These are phyloP conservation scores for Herpetotheres cachinnans DNA, from an alignment of 2,113 vertebrate species.

Conservation along the genomic window DNA sequence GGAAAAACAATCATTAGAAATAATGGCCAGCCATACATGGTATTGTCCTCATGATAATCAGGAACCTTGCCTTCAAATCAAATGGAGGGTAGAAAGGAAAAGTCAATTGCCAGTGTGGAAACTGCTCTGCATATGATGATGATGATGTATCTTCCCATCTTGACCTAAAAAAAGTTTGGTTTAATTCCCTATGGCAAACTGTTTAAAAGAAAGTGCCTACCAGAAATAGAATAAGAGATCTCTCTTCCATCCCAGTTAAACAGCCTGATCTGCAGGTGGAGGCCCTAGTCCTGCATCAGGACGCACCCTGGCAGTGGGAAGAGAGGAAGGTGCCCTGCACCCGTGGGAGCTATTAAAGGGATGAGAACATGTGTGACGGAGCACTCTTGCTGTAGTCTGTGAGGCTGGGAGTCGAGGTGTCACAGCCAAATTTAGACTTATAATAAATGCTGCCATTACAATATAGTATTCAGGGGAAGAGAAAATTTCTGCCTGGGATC, in stretches of 20 bases:
- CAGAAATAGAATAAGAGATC: neutral
- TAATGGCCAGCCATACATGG: neutral
- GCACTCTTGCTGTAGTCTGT: neutral
- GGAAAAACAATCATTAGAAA: slow-evolving; percentile 7
- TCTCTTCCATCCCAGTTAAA: neutral
- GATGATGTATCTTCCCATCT: neutral
- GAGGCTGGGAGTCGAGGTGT: neutral
- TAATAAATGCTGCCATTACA: neutral
- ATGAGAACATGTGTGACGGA: neutral
- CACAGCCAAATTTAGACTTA: neutral
- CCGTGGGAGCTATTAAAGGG: rapidly evolving
- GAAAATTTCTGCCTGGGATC: neutral
- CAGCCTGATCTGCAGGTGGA: neutral
- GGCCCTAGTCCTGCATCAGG: neutral
- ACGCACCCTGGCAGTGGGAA: neutral
- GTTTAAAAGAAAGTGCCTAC: neutral
- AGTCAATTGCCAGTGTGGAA: neutral
- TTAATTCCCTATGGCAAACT: neutral
- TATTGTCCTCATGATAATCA: neutral
- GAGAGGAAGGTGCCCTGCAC: neutral
- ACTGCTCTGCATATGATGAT: neutral
- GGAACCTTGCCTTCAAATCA: neutral
- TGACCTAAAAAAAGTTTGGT: neutral
- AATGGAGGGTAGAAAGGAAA: neutral
- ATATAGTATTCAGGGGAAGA: neutral